Conservation (phyloP, 92 coral and sea anemone genomes). For the Parazoanthus atlanticus region DNA sequence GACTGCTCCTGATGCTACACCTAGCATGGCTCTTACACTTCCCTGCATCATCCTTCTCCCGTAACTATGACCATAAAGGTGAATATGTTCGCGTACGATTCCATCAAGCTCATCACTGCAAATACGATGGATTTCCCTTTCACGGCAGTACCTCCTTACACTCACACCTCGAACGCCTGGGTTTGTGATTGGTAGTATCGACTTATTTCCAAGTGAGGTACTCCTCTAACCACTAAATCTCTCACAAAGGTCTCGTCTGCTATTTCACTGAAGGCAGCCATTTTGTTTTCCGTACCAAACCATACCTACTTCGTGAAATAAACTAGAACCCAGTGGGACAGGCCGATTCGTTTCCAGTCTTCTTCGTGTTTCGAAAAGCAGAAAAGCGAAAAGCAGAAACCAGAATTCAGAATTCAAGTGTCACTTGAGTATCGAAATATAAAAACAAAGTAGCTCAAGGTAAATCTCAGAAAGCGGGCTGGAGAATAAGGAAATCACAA, state of each 20-base stretch:
- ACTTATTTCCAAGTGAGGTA: constrained; percentile 38
- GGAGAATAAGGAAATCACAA: constrained; percentile 3
- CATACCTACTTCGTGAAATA: not conserved
- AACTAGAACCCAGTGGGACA: not conserved
- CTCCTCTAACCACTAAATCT: constrained; percentile 32
- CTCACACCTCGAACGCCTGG: constrained; percentile 41
- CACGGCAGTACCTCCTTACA: constrained; percentile 53
- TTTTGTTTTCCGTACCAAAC: constrained; percentile 8
- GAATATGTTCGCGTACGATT: constrained; percentile 36
- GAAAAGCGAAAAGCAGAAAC: constrained; percentile 4
- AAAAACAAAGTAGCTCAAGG: constrained; percentile 13
- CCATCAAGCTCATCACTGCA: constrained; percentile 43
- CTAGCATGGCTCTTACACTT: constrained; percentile 42
- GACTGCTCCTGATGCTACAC: constrained; percentile 34
- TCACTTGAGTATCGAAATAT: constrained; percentile 20
- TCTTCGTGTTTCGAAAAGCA: not conserved
- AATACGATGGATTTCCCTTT: constrained; percentile 46
- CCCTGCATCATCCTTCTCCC: constrained; percentile 55
- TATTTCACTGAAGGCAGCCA: constrained; percentile 30
- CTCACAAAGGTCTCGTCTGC: constrained; percentile 44
- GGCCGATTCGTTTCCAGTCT: constrained; percentile 19
- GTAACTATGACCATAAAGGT: constrained; percentile 39
- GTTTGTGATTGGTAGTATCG: constrained; percentile 2
- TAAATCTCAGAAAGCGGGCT: constrained; percentile 2
- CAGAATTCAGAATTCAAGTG: not conserved